These are phyloP conservation scores for Melipona beecheii DNA, from an alignment of 2,888 invertebrate species.

Conservation along the genomic window DNA sequence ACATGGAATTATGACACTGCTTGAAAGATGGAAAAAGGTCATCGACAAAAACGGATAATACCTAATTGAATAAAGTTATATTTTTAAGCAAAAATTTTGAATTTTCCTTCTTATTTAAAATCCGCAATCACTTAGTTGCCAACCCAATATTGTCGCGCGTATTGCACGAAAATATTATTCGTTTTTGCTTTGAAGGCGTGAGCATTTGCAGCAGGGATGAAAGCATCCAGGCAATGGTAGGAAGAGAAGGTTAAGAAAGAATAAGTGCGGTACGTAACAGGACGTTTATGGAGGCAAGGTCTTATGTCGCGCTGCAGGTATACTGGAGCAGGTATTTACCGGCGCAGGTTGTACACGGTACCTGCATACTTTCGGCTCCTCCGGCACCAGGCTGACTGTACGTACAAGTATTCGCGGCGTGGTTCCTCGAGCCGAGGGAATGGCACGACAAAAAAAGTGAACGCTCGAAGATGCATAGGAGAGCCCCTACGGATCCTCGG, in stretches of 20 bases:
- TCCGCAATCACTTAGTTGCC: no score
- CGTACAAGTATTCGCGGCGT: constrained; percentile 59
- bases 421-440: constrained; percentile 54
- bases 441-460: constrained; percentile 33
- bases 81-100: no score
- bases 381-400: constrained; percentile 47
- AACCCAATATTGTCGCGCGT: no score
- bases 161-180: background rate
- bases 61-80: no score
- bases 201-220: constrained; percentile 4
- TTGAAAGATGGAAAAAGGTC: no score
- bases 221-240: background rate
- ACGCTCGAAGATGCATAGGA: constrained; percentile 30
- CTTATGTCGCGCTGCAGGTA: constrained; percentile 66
- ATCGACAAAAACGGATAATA: no score
- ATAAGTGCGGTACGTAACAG: constrained; percentile 54
- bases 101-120: no score
- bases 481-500: constrained; percentile 20
- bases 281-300: constrained; percentile 60
- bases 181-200: background rate
- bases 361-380: constrained; percentile 67
- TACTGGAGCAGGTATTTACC: constrained; percentile 67
- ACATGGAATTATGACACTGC: no score
- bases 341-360: constrained; percentile 65
- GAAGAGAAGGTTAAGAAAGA: constrained; percentile 36